Conservation (phyloP, 2,113 vertebrate species). For the Odontophorus gujanensis region DNA sequence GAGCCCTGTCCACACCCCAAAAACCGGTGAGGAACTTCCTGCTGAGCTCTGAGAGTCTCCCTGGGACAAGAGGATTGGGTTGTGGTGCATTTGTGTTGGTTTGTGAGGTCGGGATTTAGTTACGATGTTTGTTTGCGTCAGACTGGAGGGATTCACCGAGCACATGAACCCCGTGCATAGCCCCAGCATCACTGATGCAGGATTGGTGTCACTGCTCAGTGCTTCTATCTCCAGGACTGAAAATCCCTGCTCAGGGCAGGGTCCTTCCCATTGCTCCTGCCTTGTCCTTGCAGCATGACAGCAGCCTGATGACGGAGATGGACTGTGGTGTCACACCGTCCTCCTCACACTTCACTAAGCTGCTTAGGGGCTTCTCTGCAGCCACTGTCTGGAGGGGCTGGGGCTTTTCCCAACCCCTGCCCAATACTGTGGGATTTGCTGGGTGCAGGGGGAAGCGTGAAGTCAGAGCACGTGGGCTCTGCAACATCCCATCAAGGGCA, state of each 20-base stretch:
- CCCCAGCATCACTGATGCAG: no score
- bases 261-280: background rate
- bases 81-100: background rate
- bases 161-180: background rate
- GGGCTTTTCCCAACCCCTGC: background rate
- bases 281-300: background rate
- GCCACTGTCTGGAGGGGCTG: background rate
- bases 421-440: background rate
- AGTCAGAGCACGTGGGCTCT: background rate
- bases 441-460: background rate
- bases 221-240: fast-evolving
- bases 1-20: background rate
- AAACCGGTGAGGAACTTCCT: fast-evolving
- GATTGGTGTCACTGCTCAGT: no score
- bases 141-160: background rate
- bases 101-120: background rate
- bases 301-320: background rate
- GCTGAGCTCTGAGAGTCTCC: fast-evolving
- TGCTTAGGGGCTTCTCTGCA: background rate
- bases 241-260: conserved; percentile 13
- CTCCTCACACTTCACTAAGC: background rate
- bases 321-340: background rate
- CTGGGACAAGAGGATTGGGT: fast-evolving
- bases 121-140: background rate
- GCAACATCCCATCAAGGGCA: background rate